A percentile compares a stretch with the other conserved stretches of the same genome.
These are phyloP conservation scores for Festucalex cinctus DNA, from an alignment of 2,113 vertebrate species.

Conservation along the genomic window DNA sequence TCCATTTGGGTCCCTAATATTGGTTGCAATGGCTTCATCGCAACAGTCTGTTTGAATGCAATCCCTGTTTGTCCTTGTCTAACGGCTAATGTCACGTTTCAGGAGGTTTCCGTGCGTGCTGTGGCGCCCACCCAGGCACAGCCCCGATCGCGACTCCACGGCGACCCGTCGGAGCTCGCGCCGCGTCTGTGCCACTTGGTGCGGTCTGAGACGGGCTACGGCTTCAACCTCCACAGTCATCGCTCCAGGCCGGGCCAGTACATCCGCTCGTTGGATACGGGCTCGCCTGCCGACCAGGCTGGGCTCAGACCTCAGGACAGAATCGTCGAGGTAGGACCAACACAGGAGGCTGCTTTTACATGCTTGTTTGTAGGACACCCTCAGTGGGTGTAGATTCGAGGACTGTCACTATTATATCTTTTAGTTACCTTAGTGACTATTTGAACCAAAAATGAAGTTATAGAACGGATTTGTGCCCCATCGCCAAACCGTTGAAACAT, in stretches of 20 bases:
- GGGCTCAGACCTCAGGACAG: slow-evolving; percentile 89
- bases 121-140: slow-evolving; percentile 54
- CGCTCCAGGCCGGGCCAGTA: slow-evolving; percentile 90
- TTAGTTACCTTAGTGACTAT: too few relatives aligned
- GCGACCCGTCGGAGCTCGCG: slow-evolving; percentile 70
- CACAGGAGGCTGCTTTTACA: not conserved
- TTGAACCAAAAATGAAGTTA: too few relatives aligned
- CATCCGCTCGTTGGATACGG: slow-evolving; percentile 88
- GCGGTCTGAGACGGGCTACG: slow-evolving; percentile 85
- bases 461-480: too few relatives aligned
- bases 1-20: too few relatives aligned
- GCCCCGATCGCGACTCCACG: slow-evolving; percentile 6
- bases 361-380: not conserved
- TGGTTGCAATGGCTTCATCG: too few relatives aligned
- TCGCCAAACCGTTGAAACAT: too few relatives aligned
- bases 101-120: slow-evolving; percentile 67
- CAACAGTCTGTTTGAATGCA: too few relatives aligned
- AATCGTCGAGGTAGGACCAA: slow-evolving; percentile 80
- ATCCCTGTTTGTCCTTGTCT: too few relatives aligned
- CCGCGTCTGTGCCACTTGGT: slow-evolving; percentile 89
- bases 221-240: slow-evolving; percentile 97
- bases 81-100: slow-evolving; percentile 8
- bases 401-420: too few relatives aligned
- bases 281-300: slow-evolving; percentile 82
- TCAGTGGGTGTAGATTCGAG: too few relatives aligned